phyloP scores from a whole-genome alignment of 2,113 vertebrate genomes.

The Stercorarius parasiticus region DNA sequence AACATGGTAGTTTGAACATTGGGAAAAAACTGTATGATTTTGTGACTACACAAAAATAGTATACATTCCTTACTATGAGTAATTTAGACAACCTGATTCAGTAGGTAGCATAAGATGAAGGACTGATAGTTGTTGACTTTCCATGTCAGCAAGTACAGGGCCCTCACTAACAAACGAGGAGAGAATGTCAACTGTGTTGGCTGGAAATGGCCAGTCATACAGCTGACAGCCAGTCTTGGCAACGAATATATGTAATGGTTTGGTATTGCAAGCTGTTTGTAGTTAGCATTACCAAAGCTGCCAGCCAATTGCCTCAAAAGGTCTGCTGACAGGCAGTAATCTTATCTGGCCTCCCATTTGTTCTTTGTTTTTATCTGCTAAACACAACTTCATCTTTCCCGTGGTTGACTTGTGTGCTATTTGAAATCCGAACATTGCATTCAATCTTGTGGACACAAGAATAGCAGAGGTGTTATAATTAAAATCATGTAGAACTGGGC shows the following conservation, averaged over 20 bases:
- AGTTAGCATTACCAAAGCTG: slow-evolving; percentile 53
- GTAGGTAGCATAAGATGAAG: neutral
- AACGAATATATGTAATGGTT: slow-evolving; percentile 22
- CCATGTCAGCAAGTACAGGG: neutral
- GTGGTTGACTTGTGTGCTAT: neutral
- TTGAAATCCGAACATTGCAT: slow-evolving; percentile 25
- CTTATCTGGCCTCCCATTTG: slow-evolving; percentile 63
- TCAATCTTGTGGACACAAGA: slow-evolving; percentile 8
- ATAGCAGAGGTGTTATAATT: neutral
- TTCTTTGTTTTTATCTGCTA: slow-evolving; percentile 61
- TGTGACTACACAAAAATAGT: neutral
- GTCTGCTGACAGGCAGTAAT: slow-evolving; percentile 65
- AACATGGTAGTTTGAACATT: neutral
- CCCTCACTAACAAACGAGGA: neutral
- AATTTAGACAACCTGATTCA: neutral
- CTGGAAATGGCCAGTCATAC: slow-evolving; percentile 30
- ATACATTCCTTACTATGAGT: neutral
- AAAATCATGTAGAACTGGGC: neutral
- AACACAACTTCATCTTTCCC: slow-evolving; percentile 19
- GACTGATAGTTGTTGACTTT: neutral
- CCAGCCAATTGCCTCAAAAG: slow-evolving; percentile 46
- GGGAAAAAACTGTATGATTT: neutral
- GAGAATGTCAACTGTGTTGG: slow-evolving; percentile 32
- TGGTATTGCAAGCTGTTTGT: slow-evolving; percentile 54
- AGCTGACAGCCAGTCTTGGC: slow-evolving; percentile 43